Conservation (phyloP, 2,797 vertebrate species). For the Galaxias olidus region DNA sequence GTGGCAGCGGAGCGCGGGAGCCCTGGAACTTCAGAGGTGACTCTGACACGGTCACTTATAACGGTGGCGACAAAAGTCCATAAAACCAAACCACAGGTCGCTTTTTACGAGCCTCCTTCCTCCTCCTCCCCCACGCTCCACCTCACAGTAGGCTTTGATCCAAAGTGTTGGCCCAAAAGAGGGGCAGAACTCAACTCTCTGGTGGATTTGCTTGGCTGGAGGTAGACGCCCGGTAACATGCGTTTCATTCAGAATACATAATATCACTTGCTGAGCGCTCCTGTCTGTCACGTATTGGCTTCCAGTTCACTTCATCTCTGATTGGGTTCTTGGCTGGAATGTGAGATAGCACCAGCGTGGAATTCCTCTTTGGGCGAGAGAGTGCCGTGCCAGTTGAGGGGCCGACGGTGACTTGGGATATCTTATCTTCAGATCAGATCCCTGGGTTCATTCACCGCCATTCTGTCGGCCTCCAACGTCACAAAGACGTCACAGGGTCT, state of each 20-base stretch:
- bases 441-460: conserved; percentile 11
- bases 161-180: no score
- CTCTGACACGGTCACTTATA: conserved; percentile 63
- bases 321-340: conserved; percentile 28
- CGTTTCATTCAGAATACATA: no score
- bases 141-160: conserved; percentile 21
- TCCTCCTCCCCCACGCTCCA: conserved; percentile 42
- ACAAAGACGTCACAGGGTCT: no score
- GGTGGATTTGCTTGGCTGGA: background rate
- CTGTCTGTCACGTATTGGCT: background rate
- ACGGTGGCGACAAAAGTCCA: conserved; percentile 57
- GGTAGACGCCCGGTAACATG: no score
- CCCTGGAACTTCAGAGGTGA: conserved; percentile 28
- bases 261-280: no score
- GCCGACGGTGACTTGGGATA: conserved; percentile 23
- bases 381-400: conserved; percentile 12
- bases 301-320: conserved; percentile 7
- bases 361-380: no score
- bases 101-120: conserved; percentile 53
- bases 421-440: conserved; percentile 42
- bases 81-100: conserved; percentile 43
- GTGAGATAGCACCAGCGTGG: conserved; percentile 27
- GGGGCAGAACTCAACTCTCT: background rate
- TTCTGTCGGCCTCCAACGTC: no score
- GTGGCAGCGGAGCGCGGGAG: conserved; percentile 11